Percentiles rank a stretch among this genome's conserved stretches.
Conservation (phyloP, 2,888 invertebrate genomes). For the Agrotis exclamationis region DNA sequence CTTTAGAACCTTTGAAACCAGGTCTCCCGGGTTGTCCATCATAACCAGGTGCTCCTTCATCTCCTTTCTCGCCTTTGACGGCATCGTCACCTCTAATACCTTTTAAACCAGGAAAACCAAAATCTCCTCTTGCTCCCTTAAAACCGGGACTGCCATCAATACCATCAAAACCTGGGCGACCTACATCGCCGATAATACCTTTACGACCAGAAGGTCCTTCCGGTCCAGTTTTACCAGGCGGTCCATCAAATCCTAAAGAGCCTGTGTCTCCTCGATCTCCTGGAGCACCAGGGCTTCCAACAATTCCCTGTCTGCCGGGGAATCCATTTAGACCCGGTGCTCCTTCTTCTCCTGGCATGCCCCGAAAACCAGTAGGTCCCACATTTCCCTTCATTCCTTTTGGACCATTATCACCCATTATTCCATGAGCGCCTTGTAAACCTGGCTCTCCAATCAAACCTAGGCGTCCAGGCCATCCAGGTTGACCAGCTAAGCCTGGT, state of each 20-base stretch:
- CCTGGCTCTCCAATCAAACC: slow-evolving; percentile 92
- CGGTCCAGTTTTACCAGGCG: slow-evolving; percentile 82
- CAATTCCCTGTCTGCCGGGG: slow-evolving; percentile 84
- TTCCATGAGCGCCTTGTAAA: slow-evolving; percentile 82
- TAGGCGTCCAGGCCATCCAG: slow-evolving; percentile 93
- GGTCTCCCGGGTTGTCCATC: slow-evolving; percentile 84
- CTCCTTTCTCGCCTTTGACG: slow-evolving; percentile 92
- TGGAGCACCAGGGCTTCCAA: slow-evolving; percentile 76
- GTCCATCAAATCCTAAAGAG: slow-evolving; percentile 87
- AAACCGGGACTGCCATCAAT: slow-evolving; percentile 76
- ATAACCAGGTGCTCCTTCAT: slow-evolving; percentile 82
- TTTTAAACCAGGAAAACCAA: slow-evolving; percentile 89
- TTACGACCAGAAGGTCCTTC: slow-evolving; percentile 74
- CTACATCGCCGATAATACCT: slow-evolving; percentile 75
- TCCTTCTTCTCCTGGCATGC: slow-evolving; percentile 82
- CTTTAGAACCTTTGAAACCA: slow-evolving; percentile 71
- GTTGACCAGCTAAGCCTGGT: slow-evolving; percentile 92
- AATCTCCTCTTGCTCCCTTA: slow-evolving; percentile 88
- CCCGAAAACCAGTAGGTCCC: slow-evolving; percentile 82
- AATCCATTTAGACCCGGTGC: slow-evolving; percentile 81
- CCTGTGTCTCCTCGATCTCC: slow-evolving; percentile 96
- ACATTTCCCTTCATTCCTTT: slow-evolving; percentile 91
- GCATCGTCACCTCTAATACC: slow-evolving; percentile 92
- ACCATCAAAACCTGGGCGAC: slow-evolving; percentile 74
- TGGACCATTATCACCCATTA: slow-evolving; percentile 83